Evolutionary conservation across 1,140 invertebrate genomes (phyloP).

Genomic region (Panagrolaimus sp.): DNA sequence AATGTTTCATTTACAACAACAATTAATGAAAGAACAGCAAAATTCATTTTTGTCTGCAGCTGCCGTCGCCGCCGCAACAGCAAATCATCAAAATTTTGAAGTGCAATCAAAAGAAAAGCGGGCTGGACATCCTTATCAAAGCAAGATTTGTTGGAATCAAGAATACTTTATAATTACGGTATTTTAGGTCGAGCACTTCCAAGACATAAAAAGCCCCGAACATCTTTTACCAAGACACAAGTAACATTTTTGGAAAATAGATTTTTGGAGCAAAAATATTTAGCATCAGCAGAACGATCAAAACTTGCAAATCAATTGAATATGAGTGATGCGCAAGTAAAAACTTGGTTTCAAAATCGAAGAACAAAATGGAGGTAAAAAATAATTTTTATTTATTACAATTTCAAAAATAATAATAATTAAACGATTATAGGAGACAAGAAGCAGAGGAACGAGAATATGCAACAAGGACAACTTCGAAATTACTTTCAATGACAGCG

Average conservation of each 20-base stretch:
- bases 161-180: too few species aligned
- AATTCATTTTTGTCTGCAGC: too few species aligned
- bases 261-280: constrained; percentile 96
- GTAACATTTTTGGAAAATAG: constrained; percentile 72
- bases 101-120: constrained; percentile 64
- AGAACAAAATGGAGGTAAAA: constrained; percentile 93
- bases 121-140: constrained; percentile 97
- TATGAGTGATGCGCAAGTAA: constrained; percentile 94
- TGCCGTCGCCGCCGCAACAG: background rate
- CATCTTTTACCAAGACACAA: constrained; percentile 78
- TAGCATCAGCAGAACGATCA: constrained; percentile 90
- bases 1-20: too few species aligned
- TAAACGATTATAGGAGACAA: constrained; percentile 26
- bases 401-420: constrained; percentile 22
- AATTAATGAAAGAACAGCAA: too few species aligned
- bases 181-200: constrained; percentile 76
- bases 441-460: constrained; percentile 37
- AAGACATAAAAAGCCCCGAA: constrained; percentile 93
- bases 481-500: constrained; percentile 25
- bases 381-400: constrained; percentile 4
- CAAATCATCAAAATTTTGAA: background rate
- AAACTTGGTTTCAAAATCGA: constrained; percentile 77
- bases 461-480: constrained; percentile 24
- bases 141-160: too few species aligned
- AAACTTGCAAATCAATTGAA: constrained; percentile 86